Percentiles rank a stretch among this genome's conserved stretches.
These are phyloP conservation scores for Erannis defoliaria DNA, from an alignment of 2,888 invertebrate species.

Conservation along the genomic window DNA sequence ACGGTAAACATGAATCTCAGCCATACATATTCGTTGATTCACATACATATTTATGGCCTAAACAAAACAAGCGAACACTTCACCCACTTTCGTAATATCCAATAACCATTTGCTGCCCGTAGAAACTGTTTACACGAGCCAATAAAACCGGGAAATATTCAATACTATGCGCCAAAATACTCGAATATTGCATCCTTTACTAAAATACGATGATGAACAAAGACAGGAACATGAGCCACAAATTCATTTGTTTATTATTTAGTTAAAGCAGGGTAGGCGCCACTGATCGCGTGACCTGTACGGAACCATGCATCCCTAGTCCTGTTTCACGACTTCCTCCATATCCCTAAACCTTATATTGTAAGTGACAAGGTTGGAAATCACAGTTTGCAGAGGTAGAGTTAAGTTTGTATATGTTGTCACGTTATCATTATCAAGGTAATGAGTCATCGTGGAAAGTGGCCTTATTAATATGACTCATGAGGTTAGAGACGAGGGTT, in stretches of 20 bases:
- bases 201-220: conserved; percentile 48
- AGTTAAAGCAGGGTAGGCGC: conserved; percentile 68
- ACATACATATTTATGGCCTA: conserved; percentile 42
- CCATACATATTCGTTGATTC: conserved; percentile 40
- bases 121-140: conserved; percentile 57
- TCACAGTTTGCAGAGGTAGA: conserved; percentile 24
- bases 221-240: conserved; percentile 56
- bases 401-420: conserved; percentile 48
- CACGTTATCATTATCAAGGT: conserved; percentile 72
- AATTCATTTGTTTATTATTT: conserved; percentile 75
- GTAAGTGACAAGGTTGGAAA: conserved; percentile 50
- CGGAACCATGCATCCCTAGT: conserved; percentile 57
- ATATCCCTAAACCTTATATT: conserved; percentile 41
- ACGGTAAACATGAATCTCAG: conserved; percentile 29
- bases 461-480: conserved; percentile 76
- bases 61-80: conserved; percentile 41
- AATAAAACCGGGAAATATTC: conserved; percentile 62
- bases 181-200: conserved; percentile 46
- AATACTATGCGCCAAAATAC: conserved; percentile 26
- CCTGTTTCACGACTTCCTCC: conserved; percentile 29
- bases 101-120: conserved; percentile 49
- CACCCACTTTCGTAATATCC: conserved; percentile 45
- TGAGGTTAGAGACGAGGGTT: conserved; percentile 46
- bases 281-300: conserved; percentile 72
- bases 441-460: conserved; percentile 78